A percentile compares a stretch with the other conserved stretches of the same genome.
These are phyloP conservation scores for Acanthochromis polyacanthus DNA, from an alignment of 2,113 vertebrate genomes.

Conservation along the genomic window DNA sequence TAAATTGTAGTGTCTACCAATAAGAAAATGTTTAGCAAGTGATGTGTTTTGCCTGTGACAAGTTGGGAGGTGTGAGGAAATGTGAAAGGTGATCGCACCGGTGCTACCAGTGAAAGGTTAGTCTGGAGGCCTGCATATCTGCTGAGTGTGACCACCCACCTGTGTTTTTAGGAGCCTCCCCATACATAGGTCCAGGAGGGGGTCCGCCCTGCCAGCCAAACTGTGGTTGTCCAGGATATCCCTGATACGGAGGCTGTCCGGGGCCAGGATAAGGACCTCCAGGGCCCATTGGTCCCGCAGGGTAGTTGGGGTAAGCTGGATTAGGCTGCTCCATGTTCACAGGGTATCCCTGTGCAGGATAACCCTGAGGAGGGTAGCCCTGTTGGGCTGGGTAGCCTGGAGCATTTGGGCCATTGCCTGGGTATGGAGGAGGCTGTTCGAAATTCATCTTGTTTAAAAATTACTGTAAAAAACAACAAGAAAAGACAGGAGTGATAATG, in stretches of 20 bases:
- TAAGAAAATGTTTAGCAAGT: no score
- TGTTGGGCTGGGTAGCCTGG: slow-evolving; percentile 89
- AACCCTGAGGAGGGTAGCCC: slow-evolving; percentile 77
- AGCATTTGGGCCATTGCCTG: slow-evolving; percentile 86
- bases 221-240: slow-evolving; percentile 83
- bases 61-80: no score
- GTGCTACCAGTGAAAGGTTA: no score
- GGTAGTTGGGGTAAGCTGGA: slow-evolving; percentile 84
- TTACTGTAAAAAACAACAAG: slow-evolving; percentile 70
- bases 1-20: no score
- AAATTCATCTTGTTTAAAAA: slow-evolving; percentile 86
- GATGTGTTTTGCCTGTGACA: no score
- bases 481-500: slow-evolving; percentile 35
- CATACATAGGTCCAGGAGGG: slow-evolving; percentile 87
- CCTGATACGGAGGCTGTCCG: slow-evolving; percentile 83
- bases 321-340: slow-evolving; percentile 84
- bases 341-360: slow-evolving; percentile 81
- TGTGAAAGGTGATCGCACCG: no score
- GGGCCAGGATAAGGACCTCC: slow-evolving; percentile 83
- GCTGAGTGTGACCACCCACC: slow-evolving; percentile 77
- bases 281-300: slow-evolving; percentile 81
- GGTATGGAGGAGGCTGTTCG: slow-evolving; percentile 92
- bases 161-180: slow-evolving; percentile 94
- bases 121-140: neutral
- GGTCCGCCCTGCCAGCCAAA: slow-evolving; percentile 91